Evolutionary conservation across 2,113 vertebrate genomes (phyloP).

Genomic region (Perognathus longimembris): DNA sequence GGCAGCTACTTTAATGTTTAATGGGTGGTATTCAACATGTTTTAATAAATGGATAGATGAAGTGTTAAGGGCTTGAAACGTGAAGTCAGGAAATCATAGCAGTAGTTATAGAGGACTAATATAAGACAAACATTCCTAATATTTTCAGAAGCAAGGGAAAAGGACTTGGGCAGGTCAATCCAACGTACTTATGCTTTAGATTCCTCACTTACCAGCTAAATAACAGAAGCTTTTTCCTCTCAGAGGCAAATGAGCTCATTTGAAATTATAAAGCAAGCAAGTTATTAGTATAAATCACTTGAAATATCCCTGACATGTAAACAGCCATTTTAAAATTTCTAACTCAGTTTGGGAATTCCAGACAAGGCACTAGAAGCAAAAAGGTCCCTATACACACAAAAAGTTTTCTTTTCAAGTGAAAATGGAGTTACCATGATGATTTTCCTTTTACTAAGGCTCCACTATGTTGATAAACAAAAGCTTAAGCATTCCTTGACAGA

Average conservation of each 20-base stretch:
- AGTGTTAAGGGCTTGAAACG: background rate
- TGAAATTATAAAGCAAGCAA: background rate
- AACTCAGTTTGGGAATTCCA: background rate
- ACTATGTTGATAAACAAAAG: background rate
- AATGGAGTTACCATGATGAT: background rate
- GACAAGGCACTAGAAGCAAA: background rate
- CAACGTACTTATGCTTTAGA: background rate
- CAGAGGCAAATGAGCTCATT: background rate
- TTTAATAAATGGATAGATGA: background rate
- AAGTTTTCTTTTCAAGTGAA: slow-evolving; percentile 49
- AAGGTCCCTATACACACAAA: background rate
- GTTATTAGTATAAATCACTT: background rate
- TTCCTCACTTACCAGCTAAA: background rate
- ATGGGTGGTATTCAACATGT: background rate
- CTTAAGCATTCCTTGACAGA: background rate
- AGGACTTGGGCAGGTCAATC: background rate
- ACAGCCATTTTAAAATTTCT: slow-evolving; percentile 23
- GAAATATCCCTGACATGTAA: background rate
- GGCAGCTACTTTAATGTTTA: background rate
- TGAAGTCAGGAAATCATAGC: background rate
- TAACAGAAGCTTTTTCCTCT: background rate
- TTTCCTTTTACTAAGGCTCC: background rate
- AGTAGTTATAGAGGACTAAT: background rate
- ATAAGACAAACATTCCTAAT: background rate
- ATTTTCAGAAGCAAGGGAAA: background rate